Percentiles rank a stretch among this genome's conserved stretches.
Evolutionary conservation across 2,888 invertebrate genomes (phyloP).

Genomic region (Spilarctia lutea): DNA sequence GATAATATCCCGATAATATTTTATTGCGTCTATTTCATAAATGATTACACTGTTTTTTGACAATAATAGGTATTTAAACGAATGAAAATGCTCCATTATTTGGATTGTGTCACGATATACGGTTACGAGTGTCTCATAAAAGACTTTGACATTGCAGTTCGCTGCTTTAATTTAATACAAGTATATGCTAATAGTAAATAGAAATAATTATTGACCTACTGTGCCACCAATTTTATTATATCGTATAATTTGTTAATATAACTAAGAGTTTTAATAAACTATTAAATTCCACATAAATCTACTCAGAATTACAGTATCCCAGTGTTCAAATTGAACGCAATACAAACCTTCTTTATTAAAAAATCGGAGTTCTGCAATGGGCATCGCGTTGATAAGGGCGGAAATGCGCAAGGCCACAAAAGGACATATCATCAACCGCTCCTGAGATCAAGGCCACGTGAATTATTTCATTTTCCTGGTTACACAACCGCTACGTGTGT

Average conservation of each 20-base stretch:
- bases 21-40: not conserved
- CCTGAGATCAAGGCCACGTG: slow-evolving; percentile 52
- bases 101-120: not conserved
- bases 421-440: slow-evolving; percentile 33
- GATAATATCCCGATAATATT: not conserved
- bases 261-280: not conserved
- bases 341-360: slow-evolving; percentile 26
- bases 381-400: slow-evolving; percentile 57
- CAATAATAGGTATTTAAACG: not conserved
- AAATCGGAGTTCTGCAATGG: slow-evolving; percentile 28
- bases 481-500: slow-evolving; percentile 26
- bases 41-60: not conserved
- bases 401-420: slow-evolving; percentile 56
- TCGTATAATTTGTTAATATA: not conserved
- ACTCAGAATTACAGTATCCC: not conserved
- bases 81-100: not conserved
- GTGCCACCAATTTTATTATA: no score
- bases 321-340: not conserved
- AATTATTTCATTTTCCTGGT: slow-evolving; percentile 36
- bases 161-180: no score
- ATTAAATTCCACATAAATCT: not conserved
- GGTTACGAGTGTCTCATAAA: not conserved
- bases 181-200: no score
- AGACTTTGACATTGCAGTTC: not conserved
- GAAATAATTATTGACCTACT: no score